Base-by-base conservation (phyloP, 2,113 vertebrate genomes). In the Grus americana region DNA sequence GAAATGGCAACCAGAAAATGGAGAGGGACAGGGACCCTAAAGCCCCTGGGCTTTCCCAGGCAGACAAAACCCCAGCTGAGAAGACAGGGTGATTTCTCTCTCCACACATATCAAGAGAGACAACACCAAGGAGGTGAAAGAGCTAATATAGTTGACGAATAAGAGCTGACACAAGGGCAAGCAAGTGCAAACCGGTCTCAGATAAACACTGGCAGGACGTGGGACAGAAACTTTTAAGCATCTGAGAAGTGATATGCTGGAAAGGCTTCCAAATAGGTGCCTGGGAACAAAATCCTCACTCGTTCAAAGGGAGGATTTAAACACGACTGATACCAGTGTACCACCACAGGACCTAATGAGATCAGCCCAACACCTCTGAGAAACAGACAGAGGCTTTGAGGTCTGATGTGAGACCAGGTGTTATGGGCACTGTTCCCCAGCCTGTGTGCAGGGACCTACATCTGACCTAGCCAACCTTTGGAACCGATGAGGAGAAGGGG, bases 321-420 rank as follows among this genome's bases (percentile, higher is more conserved):
- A 54, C 22, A 74, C 0, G 1, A 36, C 19, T 15, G 46, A 10
- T 7, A 42, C 1, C 30, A 22, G 6, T 17, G 68, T 38, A 59
- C 24, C 50, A 49, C 20, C 63, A 32, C 17, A 26, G 38, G 63
- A 54, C 10, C 30, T 55, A 19, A 15, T 1, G 46, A 49, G 58
- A 47, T 59, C 32, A 20, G 52, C 27, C n/a, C 70, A 44, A 20
- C 42, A 29, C 46, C 52, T 71, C 46, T 58, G 44, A 71, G 44
- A 19, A 71, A 38, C 17, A 68, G 40, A 8, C 14, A 30, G 46
- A 42, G 15, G n/a, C 50, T 70, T 54, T 42, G 52, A 49, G 80
- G 40, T 66, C 62, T 24, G 84, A 58, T 8, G 34, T 0, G 15
- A 66, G 24, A 34, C 36, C 50, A 34, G 27, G 32, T 34, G 6